Base-by-base conservation (phyloP, 2,888 invertebrate genomes). In the Lasioglossum vierecki region DNA sequence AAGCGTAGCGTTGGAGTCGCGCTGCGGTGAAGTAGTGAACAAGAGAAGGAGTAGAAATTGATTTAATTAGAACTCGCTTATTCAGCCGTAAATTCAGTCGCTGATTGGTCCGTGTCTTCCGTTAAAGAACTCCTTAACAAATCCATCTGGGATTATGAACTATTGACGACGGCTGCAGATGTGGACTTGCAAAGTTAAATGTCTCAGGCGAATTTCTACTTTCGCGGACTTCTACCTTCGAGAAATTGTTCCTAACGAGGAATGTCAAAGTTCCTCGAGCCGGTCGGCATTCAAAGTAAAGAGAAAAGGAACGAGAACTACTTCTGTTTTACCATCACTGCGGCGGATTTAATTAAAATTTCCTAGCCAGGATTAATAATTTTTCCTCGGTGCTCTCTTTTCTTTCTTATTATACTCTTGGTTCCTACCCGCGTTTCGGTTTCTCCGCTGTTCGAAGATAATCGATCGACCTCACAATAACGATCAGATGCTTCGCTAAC, bases 301-400 rank as follows among this genome's bases (percentile, higher is more conserved):
- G 22, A 18, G 30, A 9, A 66, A 35, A 66, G 35, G 35, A 66
- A 22, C 35, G 8, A 35, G 66, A 35, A 35, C 22, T 66, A 30
- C 35, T 66, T 66, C 22, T 22, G 35, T 66, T 35, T 22, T 35
- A 35, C 18, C 66, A 22, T 66, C 35, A 18, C 18, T 22, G 30
- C 66, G 22, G 22, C 30, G 35, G 4, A 66, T 66, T 66, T 66
- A 66, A 66, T 66, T 66, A 66, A 35, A 66, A 66, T 66, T 66
- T 66, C 22, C 22, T 35, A 35, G 66, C 9, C 18, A 35, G 18
- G 66, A 66, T 66, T 66, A 66, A 66, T 66, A 66, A 66, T 66
- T 66, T 53, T 66, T 66, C 66, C 66, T 66, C 66, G 8, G 22
- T 18, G 35, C 35, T 66, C 11, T 41, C 41, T 35, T 41, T 11